Evolutionary conservation across 2,888 invertebrate species (phyloP), one percentile per base, ranked within the genome.

Genomic region (Ichneumoninae sp.): DNA sequence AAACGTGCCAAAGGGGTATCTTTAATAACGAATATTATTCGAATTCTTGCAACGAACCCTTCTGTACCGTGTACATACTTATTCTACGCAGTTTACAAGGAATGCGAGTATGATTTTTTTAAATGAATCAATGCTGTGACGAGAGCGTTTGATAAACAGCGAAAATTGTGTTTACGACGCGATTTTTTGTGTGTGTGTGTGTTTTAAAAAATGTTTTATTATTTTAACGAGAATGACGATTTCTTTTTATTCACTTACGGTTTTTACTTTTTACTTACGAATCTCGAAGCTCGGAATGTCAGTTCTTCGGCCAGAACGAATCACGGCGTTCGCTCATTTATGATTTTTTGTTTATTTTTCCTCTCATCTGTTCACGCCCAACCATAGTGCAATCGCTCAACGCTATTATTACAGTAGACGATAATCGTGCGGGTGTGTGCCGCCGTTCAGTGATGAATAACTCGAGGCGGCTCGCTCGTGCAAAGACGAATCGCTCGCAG

Each of bases 361-460:
- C 30, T 40, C 47, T 40, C 19, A 19, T 16, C n/a, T 33, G 50
- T 52, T 73, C 54, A 68, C 66, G 76, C 76, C 68, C 71, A 57
- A 71, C 33, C 26, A 60, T n/a, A 47, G 50, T 63, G 33, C 60
- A 68, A 75, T 75, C 65, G 70, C 54, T 30, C 60, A 36, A 13
- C 73, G 36, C 73, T 60, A 60, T 82, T 71, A 75, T 82, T 82
- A 82, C 75, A 66, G 70, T 50, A n/a, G 66, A 66, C 66, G 70
- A 75, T 81, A 82, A 82, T 85, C 40, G 74, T 36, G 70, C 66
- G 81, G 77, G 83, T 74, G 81, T 76, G 73, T 68, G 68, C 65
- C 68, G 40, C 52, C 63, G 52, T 84, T 81, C 50, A 78, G 79
- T 70, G 85, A 79, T 78, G 78, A 80, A 78, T 83, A 68, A 66